A percentile compares a stretch with the other conserved stretches of the same genome.
These are phyloP conservation scores for Bubo blakistoni DNA, from an alignment of 2,113 vertebrate species.

Conservation along the genomic window DNA sequence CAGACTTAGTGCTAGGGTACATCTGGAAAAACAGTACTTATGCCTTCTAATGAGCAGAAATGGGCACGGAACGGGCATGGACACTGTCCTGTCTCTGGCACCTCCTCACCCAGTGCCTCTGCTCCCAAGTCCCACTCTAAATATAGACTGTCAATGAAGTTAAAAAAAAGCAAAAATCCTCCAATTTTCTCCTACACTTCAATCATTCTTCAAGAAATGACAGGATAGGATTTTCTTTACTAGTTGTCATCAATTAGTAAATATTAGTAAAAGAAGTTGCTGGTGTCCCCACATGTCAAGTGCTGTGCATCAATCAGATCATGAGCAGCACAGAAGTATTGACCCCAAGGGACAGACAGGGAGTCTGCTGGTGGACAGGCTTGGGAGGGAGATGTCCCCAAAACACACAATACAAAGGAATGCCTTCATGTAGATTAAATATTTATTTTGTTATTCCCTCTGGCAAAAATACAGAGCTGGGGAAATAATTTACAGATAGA, in stretches of 20 bases:
- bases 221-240: background rate
- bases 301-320: background rate
- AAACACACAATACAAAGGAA: background rate
- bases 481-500: background rate
- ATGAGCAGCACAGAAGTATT: background rate
- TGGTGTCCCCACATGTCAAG: background rate
- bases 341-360: background rate
- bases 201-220: background rate
- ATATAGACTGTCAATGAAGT: background rate
- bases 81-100: background rate
- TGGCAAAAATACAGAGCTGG: background rate
- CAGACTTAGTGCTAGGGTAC: background rate
- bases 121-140: background rate
- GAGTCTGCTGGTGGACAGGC: background rate
- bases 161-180: background rate
- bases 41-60: background rate
- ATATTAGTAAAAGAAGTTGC: background rate
- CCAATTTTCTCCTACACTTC: background rate
- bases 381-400: background rate
- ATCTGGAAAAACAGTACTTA: background rate
- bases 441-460: background rate
- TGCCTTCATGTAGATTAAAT: accelerated
- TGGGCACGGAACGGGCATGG: background rate
- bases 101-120: background rate
- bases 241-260: background rate